These are phyloP conservation scores for Lepidostoma basale DNA, from an alignment of 1,140 invertebrate species.

Conservation along the genomic window DNA sequence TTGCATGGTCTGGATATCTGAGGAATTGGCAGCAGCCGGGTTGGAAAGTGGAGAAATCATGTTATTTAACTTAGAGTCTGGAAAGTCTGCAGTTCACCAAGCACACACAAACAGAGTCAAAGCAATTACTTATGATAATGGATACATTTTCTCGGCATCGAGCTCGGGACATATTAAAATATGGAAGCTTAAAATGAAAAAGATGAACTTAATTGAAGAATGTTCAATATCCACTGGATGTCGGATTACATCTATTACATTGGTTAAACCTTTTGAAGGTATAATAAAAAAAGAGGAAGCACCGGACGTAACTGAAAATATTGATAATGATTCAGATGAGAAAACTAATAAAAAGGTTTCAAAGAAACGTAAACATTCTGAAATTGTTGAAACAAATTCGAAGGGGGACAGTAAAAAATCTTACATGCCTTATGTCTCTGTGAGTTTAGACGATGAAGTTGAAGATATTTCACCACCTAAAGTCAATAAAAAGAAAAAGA, in stretches of 20 bases:
- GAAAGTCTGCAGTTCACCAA: slow-evolving; percentile 57
- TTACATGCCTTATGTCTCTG: slow-evolving; percentile 26
- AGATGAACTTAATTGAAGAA: slow-evolving; percentile 59
- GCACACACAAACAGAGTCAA: slow-evolving; percentile 74
- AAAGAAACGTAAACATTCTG: slow-evolving; percentile 51
- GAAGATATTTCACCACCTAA: neutral
- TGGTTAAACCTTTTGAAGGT: slow-evolving; percentile 52
- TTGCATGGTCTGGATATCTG: slow-evolving; percentile 67
- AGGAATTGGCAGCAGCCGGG: slow-evolving; percentile 69
- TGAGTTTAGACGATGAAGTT: slow-evolving; percentile 16
- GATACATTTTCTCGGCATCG: slow-evolving; percentile 67
- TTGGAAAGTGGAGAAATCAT: slow-evolving; percentile 73
- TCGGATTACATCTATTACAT: slow-evolving; percentile 64
- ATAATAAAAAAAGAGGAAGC: slow-evolving; percentile 55
- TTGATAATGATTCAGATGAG: slow-evolving; percentile 51
- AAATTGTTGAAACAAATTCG: neutral
- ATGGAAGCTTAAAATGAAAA: slow-evolving; percentile 65
- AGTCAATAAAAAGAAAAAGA: slow-evolving; percentile 19
- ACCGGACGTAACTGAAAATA: slow-evolving; percentile 43
- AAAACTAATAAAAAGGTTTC: slow-evolving; percentile 45
- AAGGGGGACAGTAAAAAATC: slow-evolving; percentile 19
- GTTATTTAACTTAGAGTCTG: slow-evolving; percentile 63
- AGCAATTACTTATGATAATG: slow-evolving; percentile 62
- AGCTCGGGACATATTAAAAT: slow-evolving; percentile 81
- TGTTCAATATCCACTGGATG: slow-evolving; percentile 62